These are phyloP conservation scores for Tyto alba DNA, from an alignment of 2,113 vertebrate genomes.

Conservation along the genomic window DNA sequence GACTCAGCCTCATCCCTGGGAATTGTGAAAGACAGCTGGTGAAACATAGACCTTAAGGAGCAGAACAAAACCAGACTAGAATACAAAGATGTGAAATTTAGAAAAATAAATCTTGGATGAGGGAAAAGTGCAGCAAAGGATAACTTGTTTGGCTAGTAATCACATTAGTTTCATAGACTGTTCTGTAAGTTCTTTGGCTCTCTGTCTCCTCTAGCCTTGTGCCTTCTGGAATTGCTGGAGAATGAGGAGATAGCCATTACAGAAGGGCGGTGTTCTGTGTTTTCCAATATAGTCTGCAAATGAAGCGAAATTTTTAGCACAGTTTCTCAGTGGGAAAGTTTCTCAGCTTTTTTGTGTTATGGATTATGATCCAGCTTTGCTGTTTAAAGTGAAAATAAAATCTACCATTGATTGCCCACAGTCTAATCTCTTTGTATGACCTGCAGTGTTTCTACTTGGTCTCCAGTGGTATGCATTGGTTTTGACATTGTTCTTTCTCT, in stretches of 20 bases:
- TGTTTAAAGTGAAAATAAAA: not conserved
- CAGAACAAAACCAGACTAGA: not conserved
- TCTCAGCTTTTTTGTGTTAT: not conserved
- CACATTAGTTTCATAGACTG: not conserved
- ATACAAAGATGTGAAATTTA: not conserved
- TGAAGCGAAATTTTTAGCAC: not conserved
- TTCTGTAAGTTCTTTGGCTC: not conserved
- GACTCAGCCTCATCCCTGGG: not conserved
- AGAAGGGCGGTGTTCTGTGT: not conserved
- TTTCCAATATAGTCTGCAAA: not conserved
- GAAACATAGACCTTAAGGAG: not conserved
- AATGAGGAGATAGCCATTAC: not conserved
- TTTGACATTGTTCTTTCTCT: not conserved
- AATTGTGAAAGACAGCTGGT: not conserved
- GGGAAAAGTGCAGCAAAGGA: not conserved
- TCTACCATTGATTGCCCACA: not conserved
- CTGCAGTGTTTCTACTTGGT: not conserved
- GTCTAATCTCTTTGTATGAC: not conserved
- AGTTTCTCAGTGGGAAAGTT: not conserved
- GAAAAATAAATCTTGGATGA: not conserved
- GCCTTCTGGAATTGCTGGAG: not conserved
- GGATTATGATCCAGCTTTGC: not conserved
- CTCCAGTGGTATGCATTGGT: not conserved
- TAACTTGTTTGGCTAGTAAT: not conserved
- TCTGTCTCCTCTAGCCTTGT: not conserved